Base-by-base conservation (phyloP, 2,888 invertebrate genomes). In the Achlya flavicornis region DNA sequence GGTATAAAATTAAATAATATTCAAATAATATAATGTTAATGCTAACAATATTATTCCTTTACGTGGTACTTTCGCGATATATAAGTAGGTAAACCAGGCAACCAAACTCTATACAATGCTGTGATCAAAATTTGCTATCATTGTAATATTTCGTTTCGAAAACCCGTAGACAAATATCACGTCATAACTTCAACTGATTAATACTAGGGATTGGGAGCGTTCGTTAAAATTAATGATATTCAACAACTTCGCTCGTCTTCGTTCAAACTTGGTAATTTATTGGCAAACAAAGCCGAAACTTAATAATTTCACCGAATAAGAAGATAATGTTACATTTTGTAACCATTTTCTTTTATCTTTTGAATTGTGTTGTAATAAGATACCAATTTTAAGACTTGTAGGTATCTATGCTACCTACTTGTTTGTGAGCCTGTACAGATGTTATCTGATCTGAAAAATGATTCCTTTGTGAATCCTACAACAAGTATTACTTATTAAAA, bases 201-300 rank as follows among this genome's bases (percentile, higher is more conserved):
- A 53, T 66, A 41, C 61, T 63, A 38, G 46, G 59, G 65, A 66
- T 67, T 65, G 68, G 65, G 65, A 62, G 58, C 66, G 75, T 81
- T 83, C 78, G 79, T 84, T 81, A 81, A 80, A 80, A 80, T 84
- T 87, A 87, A 86, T 87, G 83, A 80, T 83, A 86, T 86, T 85
- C 86, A 76, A 78, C 75, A 85, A 87, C 76, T 87, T 83, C 33
- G 64, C 64, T 69, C 76, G 74, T 76, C 75, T 75, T 70, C 62
- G 61, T 64, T 48, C 67, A 61, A 83, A 85, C 73, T 87, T 84
- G 63, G 75, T 82, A 86, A 87, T 85, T 85, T 86, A 87, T 86
- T 81, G 77, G 72, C 76, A 80, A 84, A 85, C 85, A 83, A 77
- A 73, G 70, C 71, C 69, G 74, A 71, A 78, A 78, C 77, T 79